These are phyloP conservation scores for Parnassius mnemosyne DNA, from an alignment of 2,888 invertebrate species.

Conservation along the genomic window DNA sequence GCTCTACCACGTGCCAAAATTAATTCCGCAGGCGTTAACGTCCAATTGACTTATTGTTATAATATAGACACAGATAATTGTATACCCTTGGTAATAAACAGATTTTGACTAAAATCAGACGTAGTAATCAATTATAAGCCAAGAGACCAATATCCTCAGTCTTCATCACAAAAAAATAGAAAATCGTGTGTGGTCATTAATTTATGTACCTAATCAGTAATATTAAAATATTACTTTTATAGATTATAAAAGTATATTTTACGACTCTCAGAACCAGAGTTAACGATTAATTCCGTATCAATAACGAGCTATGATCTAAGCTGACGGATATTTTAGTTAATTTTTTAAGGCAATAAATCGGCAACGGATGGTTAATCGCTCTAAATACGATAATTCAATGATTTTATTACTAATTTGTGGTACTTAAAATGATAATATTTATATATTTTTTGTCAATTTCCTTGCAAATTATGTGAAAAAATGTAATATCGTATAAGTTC, in stretches of 20 bases:
- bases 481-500: too few species aligned
- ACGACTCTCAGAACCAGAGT: not conserved
- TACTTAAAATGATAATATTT: too few species aligned
- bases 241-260: not conserved
- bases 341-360: conserved; percentile 7
- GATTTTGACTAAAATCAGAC: too few species aligned
- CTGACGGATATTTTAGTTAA: not conserved
- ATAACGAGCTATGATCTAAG: not conserved
- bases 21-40: too few species aligned
- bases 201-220: not conserved
- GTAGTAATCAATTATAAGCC: too few species aligned
- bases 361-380: not conserved
- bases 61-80: too few species aligned
- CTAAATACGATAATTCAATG: not conserved
- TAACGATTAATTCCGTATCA: conserved; percentile 5
- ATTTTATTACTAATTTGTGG: not conserved
- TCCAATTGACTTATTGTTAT: too few species aligned
- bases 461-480: too few species aligned
- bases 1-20: too few species aligned
- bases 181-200: conserved; percentile 17
- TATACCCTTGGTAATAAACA: too few species aligned
- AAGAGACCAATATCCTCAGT: too few species aligned
- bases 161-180: not conserved
- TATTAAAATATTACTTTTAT: conserved; percentile 9
- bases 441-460: too few species aligned